These are phyloP conservation scores for Pegea sp. DNA, from an alignment of 23 tunicate genomes.

Conservation along the genomic window DNA sequence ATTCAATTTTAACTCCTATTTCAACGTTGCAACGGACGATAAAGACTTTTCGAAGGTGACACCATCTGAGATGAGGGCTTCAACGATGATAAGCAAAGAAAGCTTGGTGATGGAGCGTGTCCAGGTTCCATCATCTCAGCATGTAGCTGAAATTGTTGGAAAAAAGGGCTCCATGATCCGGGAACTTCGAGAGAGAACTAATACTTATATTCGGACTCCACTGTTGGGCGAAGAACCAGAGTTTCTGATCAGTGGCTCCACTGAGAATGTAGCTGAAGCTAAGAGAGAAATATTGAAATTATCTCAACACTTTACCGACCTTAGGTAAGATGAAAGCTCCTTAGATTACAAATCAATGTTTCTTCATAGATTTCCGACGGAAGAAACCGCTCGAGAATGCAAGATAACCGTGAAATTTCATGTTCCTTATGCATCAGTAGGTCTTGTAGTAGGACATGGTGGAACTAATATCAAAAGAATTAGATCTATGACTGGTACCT, in stretches of 20 bases:
- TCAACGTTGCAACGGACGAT: too few species aligned
- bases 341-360: too few species aligned
- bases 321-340: too few species aligned
- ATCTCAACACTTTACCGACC: conserved; percentile 91
- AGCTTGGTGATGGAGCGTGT: conserved; percentile 77
- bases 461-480: conserved; percentile 93
- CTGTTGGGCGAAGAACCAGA: conserved; percentile 89
- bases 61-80: too few species aligned
- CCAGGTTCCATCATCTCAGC: conserved; percentile 85
- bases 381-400: too few species aligned
- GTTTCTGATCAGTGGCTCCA: conserved; percentile 83
- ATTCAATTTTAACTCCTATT: too few species aligned
- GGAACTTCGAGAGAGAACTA: conserved; percentile 73
- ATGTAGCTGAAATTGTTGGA: conserved; percentile 97
- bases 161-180: conserved; percentile 86
- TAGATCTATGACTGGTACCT: conserved; percentile 74
- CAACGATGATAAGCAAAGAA: too few species aligned
- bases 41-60: too few species aligned
- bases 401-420: conserved; percentile 68
- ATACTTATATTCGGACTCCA: conserved; percentile 92
- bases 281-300: conserved; percentile 70
- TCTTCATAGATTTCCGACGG: too few species aligned
- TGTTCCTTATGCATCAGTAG: conserved; percentile 88
- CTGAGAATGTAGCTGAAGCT: conserved; percentile 88
- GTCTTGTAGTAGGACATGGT: conserved; percentile 88